Base-by-base conservation (phyloP, 2,888 invertebrate species). In the Polylopha cassiicola region DNA sequence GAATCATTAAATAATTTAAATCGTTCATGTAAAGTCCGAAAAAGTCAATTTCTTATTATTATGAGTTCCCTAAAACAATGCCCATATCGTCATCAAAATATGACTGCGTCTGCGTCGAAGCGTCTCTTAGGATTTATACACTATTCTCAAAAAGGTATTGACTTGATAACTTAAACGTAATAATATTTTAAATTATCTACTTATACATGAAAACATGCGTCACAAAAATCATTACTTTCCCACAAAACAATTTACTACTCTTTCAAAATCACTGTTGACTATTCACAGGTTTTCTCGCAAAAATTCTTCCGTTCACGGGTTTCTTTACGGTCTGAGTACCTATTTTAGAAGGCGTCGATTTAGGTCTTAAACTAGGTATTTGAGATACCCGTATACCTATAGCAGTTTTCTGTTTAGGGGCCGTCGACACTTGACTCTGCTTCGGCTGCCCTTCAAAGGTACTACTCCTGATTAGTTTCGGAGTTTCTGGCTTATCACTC, bases 391-490 rank as follows among this genome's bases (percentile, higher is more conserved):
- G 56, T 16, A 85, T 81, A 1, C 80, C 84, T 21, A 85, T 84
- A 0, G 85, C 75, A 2, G 86, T 72, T 46, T 86, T 86, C 34
- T 86, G 86, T 38, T 86, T 86, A 0, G 75, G 68, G n/a, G 80
- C 67, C 3, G 76, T 56, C 1, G 76, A 60, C 3, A 70, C 68
- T 21, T 69, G 70, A 2, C 54, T 61, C 22, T 56, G 64, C 46
- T 79, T 79, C 33, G 86, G 84, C 38, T 75, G 82, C 4, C 89
- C 89, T 50, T 90, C 90, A 61, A 91, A 91, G 0, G 91, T 91
- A 3, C 89, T 90, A 50, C 90, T 90, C 20, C 90, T 71, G 13
- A 88, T 87, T 16, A 90, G 62, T 48, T 81, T 76, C 0, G 86
- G 75, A 3, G 76, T 56, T 37, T 78, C 74, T 1, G 68, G 55